Evolutionary conservation across 2,888 invertebrate genomes (phyloP), one percentile per base, ranked within the genome.

Genomic region (Nycteola revayana): DNA sequence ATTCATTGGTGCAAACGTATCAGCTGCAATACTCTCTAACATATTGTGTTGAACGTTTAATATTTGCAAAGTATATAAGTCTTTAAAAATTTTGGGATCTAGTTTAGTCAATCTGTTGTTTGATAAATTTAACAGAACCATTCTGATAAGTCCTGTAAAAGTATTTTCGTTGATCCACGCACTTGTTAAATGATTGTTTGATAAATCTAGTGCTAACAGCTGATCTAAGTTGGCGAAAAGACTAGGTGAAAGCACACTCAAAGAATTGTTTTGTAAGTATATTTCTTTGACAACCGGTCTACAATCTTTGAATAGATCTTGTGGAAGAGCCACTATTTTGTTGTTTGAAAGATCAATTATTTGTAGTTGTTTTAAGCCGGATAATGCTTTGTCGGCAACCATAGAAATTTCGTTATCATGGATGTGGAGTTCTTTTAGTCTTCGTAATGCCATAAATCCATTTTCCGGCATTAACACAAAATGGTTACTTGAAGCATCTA

Each of bases 301-400:
- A 63, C 93, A 92, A 80, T 96, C 96, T 71, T 91, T 91, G 69
- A 98, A 96, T 49, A 98, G 85, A 66, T 94, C 94, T 46, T 95
- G 93, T 25, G 98, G 97, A 54, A 98, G 90, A 32, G 95, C 94
- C 22, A 94, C 94, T 49, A 98, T 93, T 90, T 95, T 94, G 81
- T 98, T 98, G 63, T 95, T 94, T 18, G 97, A 96, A 34, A 98
- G 86, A 84, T 98, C 96, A 46, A 98, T 91, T 64, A 95, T 92
- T 84, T 94, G 94, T 49, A 98, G 85, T 47, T 94, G 93, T 73
- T 94, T 93, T 28, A 98, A 85, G 9, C 96, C 95, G 42, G 93
- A 91, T 36, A 98, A 86, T 0, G 96, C 95, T 62, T 93, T 92
- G 74, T 96, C 96, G 31, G 94, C 94, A 1, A 97, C 93, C 93